Percentiles rank a stretch among this genome's conserved stretches.
These are phyloP conservation scores for Maniola hyperantus DNA, from an alignment of 2,888 invertebrate species.

Conservation along the genomic window DNA sequence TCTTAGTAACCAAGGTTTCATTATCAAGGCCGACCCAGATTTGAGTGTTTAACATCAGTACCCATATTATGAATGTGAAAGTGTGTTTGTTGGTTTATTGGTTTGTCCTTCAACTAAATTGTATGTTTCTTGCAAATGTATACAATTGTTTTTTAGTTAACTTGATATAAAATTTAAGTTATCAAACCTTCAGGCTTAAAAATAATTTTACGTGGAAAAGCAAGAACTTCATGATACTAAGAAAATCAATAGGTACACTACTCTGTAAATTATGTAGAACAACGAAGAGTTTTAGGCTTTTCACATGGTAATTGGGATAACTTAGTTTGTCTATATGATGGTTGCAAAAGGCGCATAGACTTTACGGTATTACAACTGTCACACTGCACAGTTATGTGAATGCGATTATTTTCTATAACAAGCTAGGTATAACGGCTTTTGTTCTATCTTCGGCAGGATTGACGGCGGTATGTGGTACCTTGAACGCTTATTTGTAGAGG, in stretches of 20 bases:
- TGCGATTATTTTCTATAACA: conserved; percentile 50
- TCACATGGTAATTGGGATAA: background rate
- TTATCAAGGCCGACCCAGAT: background rate
- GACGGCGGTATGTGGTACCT: conserved; percentile 52
- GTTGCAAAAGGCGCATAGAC: background rate
- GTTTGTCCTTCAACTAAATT: background rate
- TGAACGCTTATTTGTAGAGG: conserved; percentile 60
- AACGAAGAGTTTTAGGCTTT: background rate
- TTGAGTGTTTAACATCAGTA: background rate
- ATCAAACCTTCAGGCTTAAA: too few species aligned
- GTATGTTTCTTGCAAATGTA: background rate
- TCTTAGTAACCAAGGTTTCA: too few species aligned
- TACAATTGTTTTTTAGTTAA: background rate
- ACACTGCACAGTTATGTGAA: conserved; percentile 47
- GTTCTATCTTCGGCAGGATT: conserved; percentile 60
- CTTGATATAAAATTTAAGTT: too few species aligned
- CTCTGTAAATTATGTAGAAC: background rate
- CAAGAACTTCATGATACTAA: background rate
- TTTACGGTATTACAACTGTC: conserved; percentile 17
- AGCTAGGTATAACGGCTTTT: conserved; percentile 63
- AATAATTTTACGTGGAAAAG: background rate
- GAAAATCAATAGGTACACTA: background rate
- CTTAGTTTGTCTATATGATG: background rate
- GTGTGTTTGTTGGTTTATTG: too few species aligned
- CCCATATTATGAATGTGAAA: too few species aligned